Conservation (phyloP, 2,888 invertebrate genomes). For the Ophion ventricosus region DNA sequence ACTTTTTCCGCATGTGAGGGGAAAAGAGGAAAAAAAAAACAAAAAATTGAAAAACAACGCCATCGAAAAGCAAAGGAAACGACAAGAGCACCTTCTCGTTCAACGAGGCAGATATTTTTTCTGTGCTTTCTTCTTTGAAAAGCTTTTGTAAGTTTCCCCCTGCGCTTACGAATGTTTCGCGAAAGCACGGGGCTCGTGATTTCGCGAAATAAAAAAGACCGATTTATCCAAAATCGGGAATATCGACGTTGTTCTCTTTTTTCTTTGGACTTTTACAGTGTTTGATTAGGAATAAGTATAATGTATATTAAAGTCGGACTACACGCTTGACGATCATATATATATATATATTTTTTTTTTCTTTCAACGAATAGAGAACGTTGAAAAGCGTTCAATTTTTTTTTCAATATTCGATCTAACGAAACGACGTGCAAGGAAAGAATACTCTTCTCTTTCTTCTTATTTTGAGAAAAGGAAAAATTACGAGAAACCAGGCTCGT, state of each 20-base stretch:
- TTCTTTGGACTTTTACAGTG: neutral
- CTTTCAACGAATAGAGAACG: neutral
- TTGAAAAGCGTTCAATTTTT: neutral
- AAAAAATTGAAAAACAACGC: slow-evolving; percentile 46
- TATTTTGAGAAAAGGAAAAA: slow-evolving; percentile 1
- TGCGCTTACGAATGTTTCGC: slow-evolving; percentile 28
- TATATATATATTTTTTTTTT: no score
- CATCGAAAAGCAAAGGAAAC: slow-evolving; percentile 58
- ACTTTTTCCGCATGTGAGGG: slow-evolving; percentile 39
- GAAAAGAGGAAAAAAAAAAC: slow-evolving; percentile 48
- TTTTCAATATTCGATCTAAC: no score
- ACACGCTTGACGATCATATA: neutral
- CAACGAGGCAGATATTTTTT: slow-evolving; percentile 55
- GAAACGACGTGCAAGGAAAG: no score
- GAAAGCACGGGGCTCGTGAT: neutral
- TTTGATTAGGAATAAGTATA: neutral
- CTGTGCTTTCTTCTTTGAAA: slow-evolving; percentile 10
- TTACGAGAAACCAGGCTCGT: slow-evolving; percentile 45
- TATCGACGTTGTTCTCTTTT: neutral
- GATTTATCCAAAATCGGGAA: neutral
- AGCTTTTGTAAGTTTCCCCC: slow-evolving; percentile 1
- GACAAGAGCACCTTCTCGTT: slow-evolving; percentile 58
- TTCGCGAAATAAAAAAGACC: neutral
- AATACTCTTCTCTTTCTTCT: slow-evolving; percentile 4
- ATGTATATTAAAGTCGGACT: neutral